phyloP scores from a whole-genome alignment of 2,113 vertebrate species.

The Psettodes erumei region DNA sequence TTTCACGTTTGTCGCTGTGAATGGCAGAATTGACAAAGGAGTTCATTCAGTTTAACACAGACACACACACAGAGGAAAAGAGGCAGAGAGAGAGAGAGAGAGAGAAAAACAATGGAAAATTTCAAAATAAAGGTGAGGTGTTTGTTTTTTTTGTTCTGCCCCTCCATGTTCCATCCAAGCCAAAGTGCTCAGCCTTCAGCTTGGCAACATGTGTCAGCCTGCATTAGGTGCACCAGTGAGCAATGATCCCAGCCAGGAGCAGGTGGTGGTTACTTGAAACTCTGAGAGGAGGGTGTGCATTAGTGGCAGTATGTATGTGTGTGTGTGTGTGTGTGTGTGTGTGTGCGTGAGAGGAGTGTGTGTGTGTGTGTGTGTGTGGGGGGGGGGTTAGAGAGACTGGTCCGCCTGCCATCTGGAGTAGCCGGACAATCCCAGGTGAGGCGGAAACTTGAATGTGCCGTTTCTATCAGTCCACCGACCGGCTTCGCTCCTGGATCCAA shows the following conservation, averaged over 20 bases:
- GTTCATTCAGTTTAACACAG: conserved; percentile 29
- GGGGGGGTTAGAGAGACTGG: conserved; percentile 17
- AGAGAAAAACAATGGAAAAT: not conserved
- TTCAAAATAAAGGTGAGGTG: conserved; percentile 57
- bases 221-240: conserved; percentile 76
- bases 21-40: conserved; percentile 26
- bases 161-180: conserved; percentile 62
- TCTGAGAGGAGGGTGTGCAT: conserved; percentile 65
- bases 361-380: conserved; percentile 10
- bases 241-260: conserved; percentile 76
- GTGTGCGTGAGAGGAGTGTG: conserved; percentile 17
- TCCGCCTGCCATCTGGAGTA: conserved; percentile 76
- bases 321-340: conserved; percentile 30
- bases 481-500: conserved; percentile 62
- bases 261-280: conserved; percentile 76
- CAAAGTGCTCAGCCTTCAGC: conserved; percentile 67
- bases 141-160: conserved; percentile 65
- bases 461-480: conserved; percentile 61
- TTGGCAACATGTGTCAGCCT: conserved; percentile 76
- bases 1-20: conserved; percentile 32
- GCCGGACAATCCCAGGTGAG: conserved; percentile 72
- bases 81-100: not conserved
- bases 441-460: conserved; percentile 70
- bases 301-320: conserved; percentile 31
- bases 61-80: not conserved